Base-by-base conservation (phyloP, 2,888 invertebrate genomes). In the Cephus nigrinus region DNA sequence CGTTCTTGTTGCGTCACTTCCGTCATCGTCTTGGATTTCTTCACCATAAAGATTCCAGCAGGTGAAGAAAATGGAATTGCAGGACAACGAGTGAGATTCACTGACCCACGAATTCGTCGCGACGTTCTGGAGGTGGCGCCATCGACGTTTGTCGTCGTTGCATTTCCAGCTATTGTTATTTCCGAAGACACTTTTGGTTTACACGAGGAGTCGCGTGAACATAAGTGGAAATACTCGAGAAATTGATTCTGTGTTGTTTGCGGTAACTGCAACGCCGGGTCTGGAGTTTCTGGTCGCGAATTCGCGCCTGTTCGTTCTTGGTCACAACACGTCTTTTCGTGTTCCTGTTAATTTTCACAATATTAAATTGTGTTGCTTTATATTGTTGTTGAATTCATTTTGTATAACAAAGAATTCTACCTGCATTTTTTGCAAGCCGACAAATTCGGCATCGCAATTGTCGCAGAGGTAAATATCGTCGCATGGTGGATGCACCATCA, bases 381-480 rank as follows among this genome's bases (percentile, higher is more conserved):
- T 73, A 33, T 68, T 9, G 15, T 35, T 35, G 11, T 69, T 34
- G 30, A 69, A 69, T 69, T n/a, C 75, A 55, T 55, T 55, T 23
- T 23, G 23, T 55, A 55, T 55, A 55, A 23, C 23, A 55, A 55
- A 55, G 23, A 55, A 68, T 80, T 81, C 88, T 91, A 94, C 94
- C 92, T 93, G 92, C 87, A 93, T 93, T 84, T 93, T 93, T 82
- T 92, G 91, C 75, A 92, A 90, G 74, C 93, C 93, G 82, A 95
- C 94, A 88, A 96, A 94, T 90, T 95, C 95, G 79, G 95, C 95
- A 91, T 96, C 96, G 90, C 96, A 96, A 88, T 94, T 94, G 88
- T 96, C 96, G 91, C 96, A 96, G 75, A 96, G 92, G 90, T 95
- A 96, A 86, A 96, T 95, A 87, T 96, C 95, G 81, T 94, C 93